These are phyloP conservation scores for Tiaroga cobitis DNA, from an alignment of 2,797 vertebrate genomes.

Conservation along the genomic window DNA sequence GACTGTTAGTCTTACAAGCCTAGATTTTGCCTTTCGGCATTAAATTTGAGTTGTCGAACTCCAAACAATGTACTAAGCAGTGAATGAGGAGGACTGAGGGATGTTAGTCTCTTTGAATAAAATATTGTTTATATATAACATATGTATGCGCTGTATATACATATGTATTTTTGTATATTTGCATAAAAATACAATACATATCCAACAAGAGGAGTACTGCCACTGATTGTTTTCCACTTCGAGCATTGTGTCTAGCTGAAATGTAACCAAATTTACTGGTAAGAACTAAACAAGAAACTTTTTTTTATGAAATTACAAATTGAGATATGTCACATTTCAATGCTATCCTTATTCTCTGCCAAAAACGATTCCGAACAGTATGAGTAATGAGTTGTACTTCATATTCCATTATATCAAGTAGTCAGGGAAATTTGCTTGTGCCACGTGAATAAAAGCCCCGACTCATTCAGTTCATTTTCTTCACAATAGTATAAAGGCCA, in stretches of 20 bases:
- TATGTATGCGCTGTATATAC: not conserved
- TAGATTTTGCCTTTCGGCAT: not conserved
- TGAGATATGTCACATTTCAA: not conserved
- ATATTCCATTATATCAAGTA: slow-evolving; percentile 26
- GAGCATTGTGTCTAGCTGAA: not conserved
- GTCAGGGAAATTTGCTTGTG: slow-evolving; percentile 26
- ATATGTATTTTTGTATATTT: not conserved
- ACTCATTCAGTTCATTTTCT: slow-evolving; percentile 27
- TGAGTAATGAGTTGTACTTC: slow-evolving; percentile 21
- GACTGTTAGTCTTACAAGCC: not conserved
- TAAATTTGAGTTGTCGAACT: not conserved
- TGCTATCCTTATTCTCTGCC: slow-evolving; percentile 1
- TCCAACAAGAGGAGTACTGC: not conserved
- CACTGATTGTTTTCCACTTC: not conserved
- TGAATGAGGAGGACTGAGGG: too few relatives aligned
- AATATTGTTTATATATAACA: too few relatives aligned
- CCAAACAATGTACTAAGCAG: too few relatives aligned
- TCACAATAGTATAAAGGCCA: slow-evolving; percentile 15
- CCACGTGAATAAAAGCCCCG: not conserved
- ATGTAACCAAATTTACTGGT: slow-evolving; percentile 7
- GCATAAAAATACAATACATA: not conserved
- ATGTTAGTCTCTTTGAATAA: too few relatives aligned
- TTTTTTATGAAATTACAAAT: not conserved
- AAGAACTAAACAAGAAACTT: not conserved
- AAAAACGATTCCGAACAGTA: slow-evolving; percentile 10